Percentiles rank a stretch among this genome's conserved stretches.
Conservation (phyloP, 2,888 invertebrate genomes). For the Scaptomyza tumidula region DNA sequence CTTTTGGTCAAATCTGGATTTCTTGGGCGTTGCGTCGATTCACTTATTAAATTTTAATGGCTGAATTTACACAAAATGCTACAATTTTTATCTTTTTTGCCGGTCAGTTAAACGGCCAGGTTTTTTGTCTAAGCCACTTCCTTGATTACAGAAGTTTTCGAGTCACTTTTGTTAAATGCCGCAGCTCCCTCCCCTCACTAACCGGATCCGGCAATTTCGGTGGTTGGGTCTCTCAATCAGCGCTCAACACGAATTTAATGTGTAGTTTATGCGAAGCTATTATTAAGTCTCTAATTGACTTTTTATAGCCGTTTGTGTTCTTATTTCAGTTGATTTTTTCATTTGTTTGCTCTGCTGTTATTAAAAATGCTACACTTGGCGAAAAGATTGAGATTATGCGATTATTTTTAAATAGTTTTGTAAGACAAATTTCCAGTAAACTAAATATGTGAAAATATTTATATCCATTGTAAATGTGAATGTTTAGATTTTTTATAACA, state of each 20-base stretch:
- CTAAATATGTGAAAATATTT: too few relatives aligned
- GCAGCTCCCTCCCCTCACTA: constrained; percentile 6
- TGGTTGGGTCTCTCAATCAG: constrained; percentile 35
- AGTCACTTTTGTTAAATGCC: constrained; percentile 10
- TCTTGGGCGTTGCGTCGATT: constrained; percentile 46
- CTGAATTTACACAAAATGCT: constrained; percentile 48
- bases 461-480: too few relatives aligned
- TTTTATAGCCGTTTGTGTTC: constrained; percentile 68
- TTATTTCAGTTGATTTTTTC: constrained; percentile 34
- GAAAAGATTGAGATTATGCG: not conserved
- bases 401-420: too few relatives aligned
- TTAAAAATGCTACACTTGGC: constrained; percentile 39
- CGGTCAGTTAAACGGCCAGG: not conserved
- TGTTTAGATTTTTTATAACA: not conserved
- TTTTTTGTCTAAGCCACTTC: constrained; percentile 56
- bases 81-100: constrained; percentile 28
- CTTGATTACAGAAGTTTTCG: constrained; percentile 66
- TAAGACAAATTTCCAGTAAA: too few relatives aligned
- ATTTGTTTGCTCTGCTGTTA: constrained; percentile 21
- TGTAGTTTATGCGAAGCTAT: constrained; percentile 67
- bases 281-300: constrained; percentile 78
- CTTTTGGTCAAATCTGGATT: constrained; percentile 32
- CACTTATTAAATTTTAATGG: constrained; percentile 74
- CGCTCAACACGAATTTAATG: constrained; percentile 62
- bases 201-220: constrained; percentile 43